Evolutionary conservation across 1,140 invertebrate species (phyloP).

Genomic region (Bombus pyrosoma): DNA sequence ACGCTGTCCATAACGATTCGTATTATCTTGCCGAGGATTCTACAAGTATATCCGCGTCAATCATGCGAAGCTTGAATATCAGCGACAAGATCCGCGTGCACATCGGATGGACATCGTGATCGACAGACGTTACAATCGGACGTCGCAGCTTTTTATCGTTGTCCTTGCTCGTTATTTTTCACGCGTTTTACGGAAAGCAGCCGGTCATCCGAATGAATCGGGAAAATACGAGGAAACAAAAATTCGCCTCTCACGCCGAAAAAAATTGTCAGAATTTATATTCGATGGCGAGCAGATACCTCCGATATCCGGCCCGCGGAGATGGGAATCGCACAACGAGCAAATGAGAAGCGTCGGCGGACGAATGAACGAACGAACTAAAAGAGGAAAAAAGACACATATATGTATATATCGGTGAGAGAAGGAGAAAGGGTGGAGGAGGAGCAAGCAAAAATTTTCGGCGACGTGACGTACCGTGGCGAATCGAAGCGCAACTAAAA

Average conservation of each 20-base stretch:
- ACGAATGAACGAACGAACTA: constrained; percentile 9
- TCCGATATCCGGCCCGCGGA: constrained; percentile 41
- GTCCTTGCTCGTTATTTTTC: constrained; percentile 44
- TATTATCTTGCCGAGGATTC: too few relatives aligned
- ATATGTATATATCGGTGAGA: background rate
- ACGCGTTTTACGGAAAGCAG: background rate
- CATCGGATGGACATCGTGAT: background rate
- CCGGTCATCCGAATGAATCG: background rate
- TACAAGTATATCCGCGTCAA: background rate
- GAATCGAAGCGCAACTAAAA: constrained; percentile 59
- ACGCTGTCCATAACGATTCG: too few relatives aligned
- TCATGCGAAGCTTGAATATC: background rate
- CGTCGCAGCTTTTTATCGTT: constrained; percentile 35
- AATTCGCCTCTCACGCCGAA: constrained; percentile 9
- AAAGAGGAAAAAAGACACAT: background rate
- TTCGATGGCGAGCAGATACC: constrained; percentile 42
- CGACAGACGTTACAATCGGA: constrained; percentile 22
- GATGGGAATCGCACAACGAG: constrained; percentile 47
- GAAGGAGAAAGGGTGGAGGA: background rate
- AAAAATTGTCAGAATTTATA: constrained; percentile 55
- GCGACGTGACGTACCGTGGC: constrained; percentile 48
- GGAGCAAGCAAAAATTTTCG: constrained; percentile 34
- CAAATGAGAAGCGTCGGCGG: constrained; percentile 40
- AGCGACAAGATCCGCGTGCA: background rate
- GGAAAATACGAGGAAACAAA: background rate